Conservation (phyloP, 2,113 vertebrate species). For the Synchiropus splendidus region DNA sequence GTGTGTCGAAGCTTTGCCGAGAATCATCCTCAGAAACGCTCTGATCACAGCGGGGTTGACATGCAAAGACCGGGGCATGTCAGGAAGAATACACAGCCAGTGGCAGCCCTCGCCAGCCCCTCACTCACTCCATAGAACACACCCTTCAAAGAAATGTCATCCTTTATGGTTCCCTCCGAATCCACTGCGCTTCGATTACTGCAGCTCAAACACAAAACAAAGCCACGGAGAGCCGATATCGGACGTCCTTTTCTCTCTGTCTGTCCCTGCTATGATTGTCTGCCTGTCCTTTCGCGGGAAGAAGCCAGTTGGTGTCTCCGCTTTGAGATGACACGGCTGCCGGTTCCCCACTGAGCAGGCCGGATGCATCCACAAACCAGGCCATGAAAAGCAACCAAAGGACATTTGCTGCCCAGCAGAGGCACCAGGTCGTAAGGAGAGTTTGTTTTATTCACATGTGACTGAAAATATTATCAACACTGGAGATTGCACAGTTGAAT, state of each 20-base stretch:
- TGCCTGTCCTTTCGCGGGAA: slow-evolving; percentile 70
- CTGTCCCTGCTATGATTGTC: slow-evolving; percentile 62
- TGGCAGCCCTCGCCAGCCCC: slow-evolving; percentile 55
- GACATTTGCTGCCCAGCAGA: too few species aligned
- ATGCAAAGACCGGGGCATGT: slow-evolving; percentile 56
- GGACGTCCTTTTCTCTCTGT: slow-evolving; percentile 51
- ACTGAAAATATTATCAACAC: too few species aligned
- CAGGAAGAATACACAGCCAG: slow-evolving; percentile 56
- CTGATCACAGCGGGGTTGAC: slow-evolving; percentile 64
- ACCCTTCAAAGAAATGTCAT: slow-evolving; percentile 74
- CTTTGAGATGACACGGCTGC: slow-evolving; percentile 67
- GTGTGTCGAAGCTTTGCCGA: slow-evolving; percentile 15
- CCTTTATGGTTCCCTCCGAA: slow-evolving; percentile 63
- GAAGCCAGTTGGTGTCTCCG: slow-evolving; percentile 67
- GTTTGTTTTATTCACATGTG: too few species aligned
- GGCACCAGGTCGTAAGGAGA: too few species aligned
- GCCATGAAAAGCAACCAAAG: slow-evolving; percentile 17
- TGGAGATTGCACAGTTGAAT: too few species aligned
- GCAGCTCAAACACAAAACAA: slow-evolving; percentile 62
- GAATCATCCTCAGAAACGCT: slow-evolving; percentile 36
- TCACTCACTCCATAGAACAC: slow-evolving; percentile 59
- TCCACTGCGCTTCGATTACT: slow-evolving; percentile 56
- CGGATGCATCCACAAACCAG: slow-evolving; percentile 52
- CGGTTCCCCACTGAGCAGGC: slow-evolving; percentile 45
- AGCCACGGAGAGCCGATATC: slow-evolving; percentile 55